A percentile compares a stretch with the other conserved stretches of the same genome.
Conservation (phyloP, 2,797 vertebrate genomes). For the Pseudomugil gertrudae region DNA sequence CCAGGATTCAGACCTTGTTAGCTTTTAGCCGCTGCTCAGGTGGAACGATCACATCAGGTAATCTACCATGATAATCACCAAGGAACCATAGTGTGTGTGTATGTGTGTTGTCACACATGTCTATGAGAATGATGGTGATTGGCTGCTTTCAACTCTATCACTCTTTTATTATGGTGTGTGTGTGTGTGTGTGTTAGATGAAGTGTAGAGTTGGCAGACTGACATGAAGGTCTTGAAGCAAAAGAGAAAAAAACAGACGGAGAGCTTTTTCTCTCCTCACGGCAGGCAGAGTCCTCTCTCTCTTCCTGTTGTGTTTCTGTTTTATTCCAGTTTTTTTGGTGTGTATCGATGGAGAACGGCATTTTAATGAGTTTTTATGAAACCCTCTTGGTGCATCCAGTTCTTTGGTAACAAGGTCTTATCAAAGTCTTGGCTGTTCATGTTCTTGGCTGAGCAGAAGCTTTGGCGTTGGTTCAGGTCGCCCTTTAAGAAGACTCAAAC, state of each 20-base stretch:
- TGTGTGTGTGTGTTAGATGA: constrained; percentile 18
- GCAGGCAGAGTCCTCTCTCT: constrained; percentile 44
- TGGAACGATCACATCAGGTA: constrained; percentile 80
- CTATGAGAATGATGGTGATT: constrained; percentile 12
- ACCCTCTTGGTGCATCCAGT: constrained; percentile 56
- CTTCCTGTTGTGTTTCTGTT: constrained; percentile 25
- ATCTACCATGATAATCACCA: constrained; percentile 71
- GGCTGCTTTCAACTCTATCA: background rate
- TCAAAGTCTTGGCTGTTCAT: too few species aligned
- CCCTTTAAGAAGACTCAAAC: constrained; percentile 41
- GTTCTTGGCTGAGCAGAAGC: constrained; percentile 46
- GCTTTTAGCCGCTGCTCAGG: constrained; percentile 71
- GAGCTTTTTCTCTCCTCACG: constrained; percentile 36
- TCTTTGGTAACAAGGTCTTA: constrained; percentile 60
- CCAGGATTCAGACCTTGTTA: constrained; percentile 67
- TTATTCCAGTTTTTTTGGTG: constrained; percentile 29
- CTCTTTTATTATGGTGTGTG: background rate
- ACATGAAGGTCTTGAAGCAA: constrained; percentile 47
- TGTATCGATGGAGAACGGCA: constrained; percentile 71
- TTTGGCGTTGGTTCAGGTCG: constrained; percentile 30
- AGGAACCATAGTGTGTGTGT: constrained; percentile 6
- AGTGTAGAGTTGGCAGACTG: constrained; percentile 29
- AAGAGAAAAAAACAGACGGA: constrained; percentile 49
- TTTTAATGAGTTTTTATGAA: constrained; percentile 74
- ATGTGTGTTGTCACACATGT: background rate